Evolutionary conservation across 2,888 invertebrate genomes (phyloP).

Genomic region (Chrysina gloriosa): DNA sequence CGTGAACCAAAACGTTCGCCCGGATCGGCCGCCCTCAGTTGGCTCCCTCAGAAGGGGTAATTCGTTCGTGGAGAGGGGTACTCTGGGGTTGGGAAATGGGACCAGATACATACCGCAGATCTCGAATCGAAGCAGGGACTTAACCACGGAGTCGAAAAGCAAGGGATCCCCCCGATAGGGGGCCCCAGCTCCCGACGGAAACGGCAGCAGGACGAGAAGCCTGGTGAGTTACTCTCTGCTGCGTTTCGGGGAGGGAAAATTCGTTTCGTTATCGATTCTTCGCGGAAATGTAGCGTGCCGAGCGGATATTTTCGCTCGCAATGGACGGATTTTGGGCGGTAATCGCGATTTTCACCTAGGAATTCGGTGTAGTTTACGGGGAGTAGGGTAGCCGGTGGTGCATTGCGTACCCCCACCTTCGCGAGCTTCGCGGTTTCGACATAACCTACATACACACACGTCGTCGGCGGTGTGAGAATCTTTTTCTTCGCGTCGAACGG

Average conservation of each 20-base stretch:
- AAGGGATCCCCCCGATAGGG: constrained; percentile 60
- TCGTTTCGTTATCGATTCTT: constrained; percentile 10
- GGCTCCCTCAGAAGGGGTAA: constrained; percentile 55
- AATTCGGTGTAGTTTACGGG: background rate
- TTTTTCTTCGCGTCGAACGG: no score
- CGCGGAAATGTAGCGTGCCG: background rate
- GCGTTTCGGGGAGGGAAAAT: constrained; percentile 12
- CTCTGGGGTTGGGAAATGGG: constrained; percentile 66
- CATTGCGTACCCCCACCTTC: constrained; percentile 18
- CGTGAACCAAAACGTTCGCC: constrained; percentile 37
- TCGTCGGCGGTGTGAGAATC: no score
- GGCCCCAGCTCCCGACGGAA: constrained; percentile 61
- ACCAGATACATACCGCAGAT: constrained; percentile 59
- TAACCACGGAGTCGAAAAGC: constrained; percentile 70
- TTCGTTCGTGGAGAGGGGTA: constrained; percentile 61
- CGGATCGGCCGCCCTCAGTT: constrained; percentile 18
- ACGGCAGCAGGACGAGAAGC: constrained; percentile 63
- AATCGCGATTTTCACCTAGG: background rate
- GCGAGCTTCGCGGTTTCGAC: background rate
- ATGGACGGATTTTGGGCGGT: background rate
- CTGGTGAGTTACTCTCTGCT: constrained; percentile 67
- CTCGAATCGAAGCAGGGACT: constrained; percentile 69
- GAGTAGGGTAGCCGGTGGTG: constrained; percentile 7
- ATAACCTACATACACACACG: constrained; percentile 22
- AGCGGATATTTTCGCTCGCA: background rate